Percentiles rank a stretch among this genome's conserved stretches.
Conservation (phyloP, 1,140 invertebrate species). For the Helicoverpa zea region DNA sequence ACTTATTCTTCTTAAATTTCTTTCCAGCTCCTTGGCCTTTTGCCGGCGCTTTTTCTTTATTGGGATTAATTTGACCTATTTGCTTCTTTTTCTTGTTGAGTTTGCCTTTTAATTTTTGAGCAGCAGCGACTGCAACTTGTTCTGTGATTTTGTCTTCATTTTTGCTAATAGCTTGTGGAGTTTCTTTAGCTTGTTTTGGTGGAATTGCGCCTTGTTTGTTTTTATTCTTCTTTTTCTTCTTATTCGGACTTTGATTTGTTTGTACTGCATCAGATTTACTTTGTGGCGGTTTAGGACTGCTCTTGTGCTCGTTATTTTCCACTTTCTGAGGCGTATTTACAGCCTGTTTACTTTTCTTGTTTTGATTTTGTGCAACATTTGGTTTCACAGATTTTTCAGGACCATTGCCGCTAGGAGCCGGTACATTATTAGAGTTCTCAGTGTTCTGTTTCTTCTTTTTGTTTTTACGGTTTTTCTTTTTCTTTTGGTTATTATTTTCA, state of each 20-base stretch:
- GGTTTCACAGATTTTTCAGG: not conserved
- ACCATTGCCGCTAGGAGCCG: not conserved
- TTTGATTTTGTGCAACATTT: slow-evolving; percentile 37
- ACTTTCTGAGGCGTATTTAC: slow-evolving; percentile 18
- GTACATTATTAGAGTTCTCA: not conserved
- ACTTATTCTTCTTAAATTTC: slow-evolving; percentile 58
- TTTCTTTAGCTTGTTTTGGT: slow-evolving; percentile 35
- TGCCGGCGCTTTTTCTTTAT: slow-evolving; percentile 28
- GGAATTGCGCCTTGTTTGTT: slow-evolving; percentile 53
- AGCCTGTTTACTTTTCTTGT: slow-evolving; percentile 52
- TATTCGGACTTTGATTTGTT: slow-evolving; percentile 28
- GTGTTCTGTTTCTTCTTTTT: slow-evolving; percentile 39
- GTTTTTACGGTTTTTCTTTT: slow-evolving; percentile 49
- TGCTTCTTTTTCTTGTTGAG: slow-evolving; percentile 75
- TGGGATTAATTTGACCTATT: slow-evolving; percentile 63
- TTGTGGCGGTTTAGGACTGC: slow-evolving; percentile 6
- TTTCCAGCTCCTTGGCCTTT: slow-evolving; percentile 42
- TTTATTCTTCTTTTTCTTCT: slow-evolving; percentile 62
- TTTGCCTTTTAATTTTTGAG: slow-evolving; percentile 73
- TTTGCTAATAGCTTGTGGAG: slow-evolving; percentile 51
- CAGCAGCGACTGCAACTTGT: slow-evolving; percentile 61
- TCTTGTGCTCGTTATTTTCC: slow-evolving; percentile 7
- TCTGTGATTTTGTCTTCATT: slow-evolving; percentile 68
- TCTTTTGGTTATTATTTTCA: slow-evolving; percentile 48
- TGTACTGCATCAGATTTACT: not conserved